Percentiles rank a stretch among this genome's conserved stretches.
These are phyloP conservation scores for Chouioia cunea DNA, from an alignment of 2,888 invertebrate genomes.

Conservation along the genomic window DNA sequence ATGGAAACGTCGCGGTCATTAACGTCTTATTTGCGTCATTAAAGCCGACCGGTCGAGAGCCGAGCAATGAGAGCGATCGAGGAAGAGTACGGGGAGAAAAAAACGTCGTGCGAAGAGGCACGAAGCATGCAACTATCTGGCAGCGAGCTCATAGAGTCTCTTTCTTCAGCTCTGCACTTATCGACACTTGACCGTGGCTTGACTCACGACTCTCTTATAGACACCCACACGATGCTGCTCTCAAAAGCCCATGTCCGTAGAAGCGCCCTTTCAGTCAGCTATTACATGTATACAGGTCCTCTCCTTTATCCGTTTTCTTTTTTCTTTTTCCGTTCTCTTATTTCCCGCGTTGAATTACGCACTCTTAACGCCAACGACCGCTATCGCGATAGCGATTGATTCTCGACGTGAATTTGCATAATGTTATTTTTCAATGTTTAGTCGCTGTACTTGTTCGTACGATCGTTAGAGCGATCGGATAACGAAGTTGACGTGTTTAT, in stretches of 20 bases:
- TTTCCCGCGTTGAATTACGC: too few species aligned
- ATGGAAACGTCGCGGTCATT: conserved; percentile 10
- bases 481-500: background rate
- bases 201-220: background rate
- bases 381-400: conserved; percentile 5
- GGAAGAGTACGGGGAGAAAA: background rate
- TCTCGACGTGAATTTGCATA: background rate
- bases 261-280: conserved; percentile 14
- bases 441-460: background rate
- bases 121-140: conserved; percentile 14
- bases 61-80: background rate
- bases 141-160: conserved; percentile 6
- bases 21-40: conserved; percentile 24
- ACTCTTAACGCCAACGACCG: background rate
- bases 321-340: too few species aligned
- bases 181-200: conserved; percentile 28
- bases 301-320: too few species aligned
- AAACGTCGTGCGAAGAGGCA: too few species aligned
- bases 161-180: conserved; percentile 36
- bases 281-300: too few species aligned
- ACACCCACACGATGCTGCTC: background rate
- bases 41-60: background rate
- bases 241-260: conserved; percentile 5
- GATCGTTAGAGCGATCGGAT: conserved; percentile 8
- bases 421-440: conserved; percentile 9